Evolutionary conservation across 2,888 invertebrate species (phyloP).

Genomic region (Schizaphis graminum): DNA sequence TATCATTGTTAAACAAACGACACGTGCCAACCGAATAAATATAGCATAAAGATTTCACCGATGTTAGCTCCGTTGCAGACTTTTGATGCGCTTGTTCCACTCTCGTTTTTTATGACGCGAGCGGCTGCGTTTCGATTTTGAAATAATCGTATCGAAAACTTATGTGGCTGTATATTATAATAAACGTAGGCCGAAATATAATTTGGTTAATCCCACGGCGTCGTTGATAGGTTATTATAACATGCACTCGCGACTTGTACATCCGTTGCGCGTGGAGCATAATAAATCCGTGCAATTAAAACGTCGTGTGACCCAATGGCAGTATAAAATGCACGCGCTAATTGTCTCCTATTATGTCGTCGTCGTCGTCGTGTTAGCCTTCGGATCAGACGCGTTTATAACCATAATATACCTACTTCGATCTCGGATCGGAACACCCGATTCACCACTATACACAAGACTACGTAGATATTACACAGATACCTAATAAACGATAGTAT

Average conservation of each 20-base stretch:
- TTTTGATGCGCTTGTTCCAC: neutral
- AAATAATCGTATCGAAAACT: neutral
- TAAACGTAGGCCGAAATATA: slow-evolving; percentile 22
- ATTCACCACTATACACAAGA: neutral
- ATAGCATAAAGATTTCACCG: slow-evolving; percentile 8
- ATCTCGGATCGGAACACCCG: neutral
- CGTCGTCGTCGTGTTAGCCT: slow-evolving; percentile 27
- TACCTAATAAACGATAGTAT: neutral
- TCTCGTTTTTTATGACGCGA: neutral
- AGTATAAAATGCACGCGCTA: neutral
- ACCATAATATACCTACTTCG: neutral
- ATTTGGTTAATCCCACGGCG: neutral
- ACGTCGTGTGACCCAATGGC: neutral
- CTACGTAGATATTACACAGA: neutral
- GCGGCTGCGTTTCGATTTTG: neutral
- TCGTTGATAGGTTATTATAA: neutral
- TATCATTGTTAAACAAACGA: neutral
- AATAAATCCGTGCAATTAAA: slow-evolving; percentile 21
- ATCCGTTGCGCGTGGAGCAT: neutral
- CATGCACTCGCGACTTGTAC: neutral
- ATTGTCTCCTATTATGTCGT: neutral
- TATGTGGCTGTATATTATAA: neutral
- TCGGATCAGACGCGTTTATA: neutral
- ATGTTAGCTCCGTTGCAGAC: neutral
- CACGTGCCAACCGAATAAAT: slow-evolving; percentile 38